Percentiles rank a stretch among this genome's conserved stretches.
Conservation (phyloP, 2,888 invertebrate genomes). For the Podotricha telesiphe region DNA sequence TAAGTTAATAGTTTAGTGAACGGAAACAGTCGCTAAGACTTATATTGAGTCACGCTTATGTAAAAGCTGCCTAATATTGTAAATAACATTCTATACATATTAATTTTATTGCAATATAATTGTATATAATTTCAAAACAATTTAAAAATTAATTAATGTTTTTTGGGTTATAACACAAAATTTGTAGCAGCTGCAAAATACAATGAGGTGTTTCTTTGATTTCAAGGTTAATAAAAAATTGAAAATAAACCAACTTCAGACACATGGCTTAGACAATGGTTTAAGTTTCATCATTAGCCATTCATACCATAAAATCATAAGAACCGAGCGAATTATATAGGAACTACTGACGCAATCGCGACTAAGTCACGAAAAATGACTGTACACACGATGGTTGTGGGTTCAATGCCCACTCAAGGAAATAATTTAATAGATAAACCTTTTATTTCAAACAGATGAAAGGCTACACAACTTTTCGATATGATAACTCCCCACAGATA, state of each 20-base stretch:
- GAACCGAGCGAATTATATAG: neutral
- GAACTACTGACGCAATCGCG: neutral
- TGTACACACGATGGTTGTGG: neutral
- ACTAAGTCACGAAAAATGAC: neutral
- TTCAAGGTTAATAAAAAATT: conserved; percentile 3
- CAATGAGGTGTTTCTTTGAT: conserved; percentile 2
- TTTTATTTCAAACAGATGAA: too few relatives aligned
- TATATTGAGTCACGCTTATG: neutral
- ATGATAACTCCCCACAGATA: too few relatives aligned
- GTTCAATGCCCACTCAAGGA: neutral
- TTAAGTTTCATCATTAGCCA: conserved; percentile 1
- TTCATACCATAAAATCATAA: neutral
- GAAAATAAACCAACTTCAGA: conserved; percentile 6
- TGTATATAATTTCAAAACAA: neutral
- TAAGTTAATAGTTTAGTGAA: too few relatives aligned
- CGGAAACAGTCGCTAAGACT: too few relatives aligned
- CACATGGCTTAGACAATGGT: conserved; percentile 13
- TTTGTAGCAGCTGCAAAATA: conserved; percentile 5
- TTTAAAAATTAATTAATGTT: neutral
- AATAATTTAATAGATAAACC: neutral
- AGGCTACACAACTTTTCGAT: too few relatives aligned
- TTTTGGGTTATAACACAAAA: neutral
- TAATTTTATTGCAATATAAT: neutral
- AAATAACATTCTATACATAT: neutral
- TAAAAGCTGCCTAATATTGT: neutral